Evolutionary conservation across 2,888 invertebrate genomes (phyloP).

Genomic region (Lordiphosa andalusiaca): DNA sequence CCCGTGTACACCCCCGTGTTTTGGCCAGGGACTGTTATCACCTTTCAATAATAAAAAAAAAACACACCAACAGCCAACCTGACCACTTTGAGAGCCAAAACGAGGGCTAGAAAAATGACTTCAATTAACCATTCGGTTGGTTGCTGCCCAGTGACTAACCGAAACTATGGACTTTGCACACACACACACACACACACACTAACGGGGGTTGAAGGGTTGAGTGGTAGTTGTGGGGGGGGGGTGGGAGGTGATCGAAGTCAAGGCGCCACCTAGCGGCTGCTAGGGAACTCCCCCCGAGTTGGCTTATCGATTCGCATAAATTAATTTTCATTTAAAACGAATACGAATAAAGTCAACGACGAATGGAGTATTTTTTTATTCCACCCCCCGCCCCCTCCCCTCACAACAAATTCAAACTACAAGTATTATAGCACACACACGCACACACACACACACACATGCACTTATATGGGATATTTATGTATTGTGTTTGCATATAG

Average conservation of each 20-base stretch:
- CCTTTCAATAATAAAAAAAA: conserved; percentile 69
- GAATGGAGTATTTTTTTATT: no score
- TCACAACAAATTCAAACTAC: conserved; percentile 4
- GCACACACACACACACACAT: conserved; percentile 23
- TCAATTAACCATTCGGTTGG: conserved; percentile 58
- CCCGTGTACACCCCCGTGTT: conserved; percentile 20
- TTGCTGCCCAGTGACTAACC: conserved; percentile 65
- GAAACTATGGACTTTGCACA: conserved; percentile 42
- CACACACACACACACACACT: conserved; percentile 40
- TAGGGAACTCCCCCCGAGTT: conserved; percentile 11
- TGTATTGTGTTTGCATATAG: conserved; percentile 39
- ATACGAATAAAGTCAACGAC: conserved; percentile 64
- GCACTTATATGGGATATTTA: conserved; percentile 3
- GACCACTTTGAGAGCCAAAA: conserved; percentile 45
- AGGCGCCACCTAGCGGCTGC: conserved; percentile 48
- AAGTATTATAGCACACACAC: conserved; percentile 28
- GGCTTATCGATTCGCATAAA: conserved; percentile 72
- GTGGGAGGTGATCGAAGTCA: conserved; percentile 35
- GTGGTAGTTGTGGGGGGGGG: conserved; percentile 17
- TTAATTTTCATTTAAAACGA: conserved; percentile 73
- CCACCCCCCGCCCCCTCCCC: no score
- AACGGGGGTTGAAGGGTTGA: conserved; percentile 47
- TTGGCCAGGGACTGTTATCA: conserved; percentile 52
- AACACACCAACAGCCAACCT: conserved; percentile 30
- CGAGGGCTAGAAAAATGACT: conserved; percentile 67